These are phyloP conservation scores for Pelobates cultripes DNA, from an alignment of 2,797 vertebrate genomes.

Conservation along the genomic window DNA sequence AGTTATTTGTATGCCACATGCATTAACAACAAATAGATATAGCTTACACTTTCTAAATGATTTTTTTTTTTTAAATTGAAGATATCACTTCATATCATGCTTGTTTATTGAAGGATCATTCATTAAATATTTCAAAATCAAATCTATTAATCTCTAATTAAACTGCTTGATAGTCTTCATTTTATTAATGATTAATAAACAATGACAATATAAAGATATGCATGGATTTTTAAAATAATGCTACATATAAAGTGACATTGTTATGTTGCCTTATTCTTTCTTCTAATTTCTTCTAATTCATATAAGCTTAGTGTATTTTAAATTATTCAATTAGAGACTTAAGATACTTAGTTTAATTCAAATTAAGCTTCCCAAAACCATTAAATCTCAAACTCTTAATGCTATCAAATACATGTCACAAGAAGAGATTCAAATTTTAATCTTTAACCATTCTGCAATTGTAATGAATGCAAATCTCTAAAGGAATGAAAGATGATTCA, in stretches of 20 bases:
- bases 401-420: conserved; percentile 63
- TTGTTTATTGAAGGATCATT: too few species aligned
- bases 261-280: neutral
- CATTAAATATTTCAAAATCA: too few species aligned
- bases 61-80: too few species aligned
- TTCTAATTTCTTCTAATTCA: conserved; percentile 56
- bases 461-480: conserved; percentile 66
- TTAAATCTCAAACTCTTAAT: conserved; percentile 65
- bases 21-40: too few species aligned
- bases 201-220: too few species aligned
- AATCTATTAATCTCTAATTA: too few species aligned
- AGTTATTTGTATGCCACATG: too few species aligned
- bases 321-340: conserved; percentile 65
- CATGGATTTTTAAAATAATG: neutral
- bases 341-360: conserved; percentile 67
- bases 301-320: conserved; percentile 59
- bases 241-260: neutral
- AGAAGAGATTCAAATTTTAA: conserved; percentile 65
- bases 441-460: conserved; percentile 62
- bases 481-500: conserved; percentile 62
- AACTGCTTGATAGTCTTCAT: too few species aligned
- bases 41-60: too few species aligned
- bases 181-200: too few species aligned
- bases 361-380: conserved; percentile 64
- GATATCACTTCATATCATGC: too few species aligned